These are phyloP conservation scores for Psittacula cyanocephala DNA, from an alignment of 2,113 vertebrate species.

Conservation along the genomic window DNA sequence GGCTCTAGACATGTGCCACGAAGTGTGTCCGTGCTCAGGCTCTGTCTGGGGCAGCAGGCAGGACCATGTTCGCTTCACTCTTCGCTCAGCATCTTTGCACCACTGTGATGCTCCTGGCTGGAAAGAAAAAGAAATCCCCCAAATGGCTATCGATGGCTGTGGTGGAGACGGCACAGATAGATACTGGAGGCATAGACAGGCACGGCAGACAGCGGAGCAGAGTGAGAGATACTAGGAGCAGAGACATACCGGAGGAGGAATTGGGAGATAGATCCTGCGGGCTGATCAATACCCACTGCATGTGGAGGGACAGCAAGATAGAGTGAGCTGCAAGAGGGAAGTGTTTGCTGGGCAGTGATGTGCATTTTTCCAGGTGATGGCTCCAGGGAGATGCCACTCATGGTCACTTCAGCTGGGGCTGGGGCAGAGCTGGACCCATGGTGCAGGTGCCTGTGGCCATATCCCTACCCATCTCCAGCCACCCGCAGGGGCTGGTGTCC, in stretches of 20 bases:
- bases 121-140: not conserved
- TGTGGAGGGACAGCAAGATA: conserved; percentile 47
- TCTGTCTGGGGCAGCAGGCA: not conserved
- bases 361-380: not conserved
- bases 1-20: not conserved
- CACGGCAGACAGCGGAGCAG: not conserved
- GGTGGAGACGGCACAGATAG: not conserved
- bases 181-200: not conserved
- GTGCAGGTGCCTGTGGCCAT: not conserved
- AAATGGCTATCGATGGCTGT: not conserved
- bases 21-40: accelerated
- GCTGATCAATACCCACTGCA: conserved; percentile 57
- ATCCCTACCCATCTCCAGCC: not conserved
- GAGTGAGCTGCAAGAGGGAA: conserved; percentile 9
- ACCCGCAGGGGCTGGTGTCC: not conserved
- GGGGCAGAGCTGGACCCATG: accelerated
- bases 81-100: not conserved
- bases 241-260: conserved; percentile 41
- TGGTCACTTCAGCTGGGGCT: not conserved
- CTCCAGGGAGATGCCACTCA: not conserved
- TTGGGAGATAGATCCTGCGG: conserved; percentile 31
- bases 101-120: not conserved
- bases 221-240: conserved; percentile 47
- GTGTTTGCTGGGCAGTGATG: not conserved
- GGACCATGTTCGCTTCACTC: accelerated